These are phyloP conservation scores for Pteria penguin DNA, from an alignment of 2,888 invertebrate species.

Conservation along the genomic window DNA sequence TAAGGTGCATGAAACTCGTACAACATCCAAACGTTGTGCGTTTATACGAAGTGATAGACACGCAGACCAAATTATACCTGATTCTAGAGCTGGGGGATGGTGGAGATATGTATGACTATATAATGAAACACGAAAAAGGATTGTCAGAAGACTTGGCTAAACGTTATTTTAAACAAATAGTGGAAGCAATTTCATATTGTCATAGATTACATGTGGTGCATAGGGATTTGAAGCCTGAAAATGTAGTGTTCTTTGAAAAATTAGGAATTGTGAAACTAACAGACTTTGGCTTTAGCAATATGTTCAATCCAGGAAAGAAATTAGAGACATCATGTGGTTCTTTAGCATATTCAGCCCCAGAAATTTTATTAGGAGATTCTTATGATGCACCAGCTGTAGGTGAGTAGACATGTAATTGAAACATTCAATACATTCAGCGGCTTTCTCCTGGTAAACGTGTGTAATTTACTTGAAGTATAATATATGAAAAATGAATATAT, in stretches of 20 bases:
- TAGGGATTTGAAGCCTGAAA: slow-evolving; percentile 98
- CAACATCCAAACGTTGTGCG: slow-evolving; percentile 99
- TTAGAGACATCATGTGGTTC: slow-evolving; percentile 99
- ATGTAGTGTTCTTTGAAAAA: slow-evolving; percentile 99
- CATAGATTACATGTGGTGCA: slow-evolving; percentile 94
- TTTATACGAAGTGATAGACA: slow-evolving; percentile 99
- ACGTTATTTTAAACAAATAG: slow-evolving; percentile 97
- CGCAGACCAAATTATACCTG: slow-evolving; percentile 93
- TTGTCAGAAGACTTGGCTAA: slow-evolving; percentile 83
- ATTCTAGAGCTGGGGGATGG: slow-evolving; percentile 99
- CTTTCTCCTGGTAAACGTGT: no score
- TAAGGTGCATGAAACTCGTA: slow-evolving; percentile 98
- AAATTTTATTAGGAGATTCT: slow-evolving; percentile 98
- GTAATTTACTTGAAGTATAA: no score
- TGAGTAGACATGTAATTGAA: no score
- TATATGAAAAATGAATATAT: no score
- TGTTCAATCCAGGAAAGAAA: slow-evolving; percentile 93
- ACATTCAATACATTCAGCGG: no score
- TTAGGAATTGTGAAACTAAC: slow-evolving; percentile 97
- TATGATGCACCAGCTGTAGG: slow-evolving; percentile 99
- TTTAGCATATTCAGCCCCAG: slow-evolving; percentile 98
- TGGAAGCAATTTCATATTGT: slow-evolving; percentile 97
- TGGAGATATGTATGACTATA: slow-evolving; percentile 98
- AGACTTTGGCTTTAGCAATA: slow-evolving; percentile 97
- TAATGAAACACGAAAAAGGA: slow-evolving; percentile 94